Evolutionary conservation across 2,888 invertebrate species (phyloP).

Genomic region (Synergus japonicus): DNA sequence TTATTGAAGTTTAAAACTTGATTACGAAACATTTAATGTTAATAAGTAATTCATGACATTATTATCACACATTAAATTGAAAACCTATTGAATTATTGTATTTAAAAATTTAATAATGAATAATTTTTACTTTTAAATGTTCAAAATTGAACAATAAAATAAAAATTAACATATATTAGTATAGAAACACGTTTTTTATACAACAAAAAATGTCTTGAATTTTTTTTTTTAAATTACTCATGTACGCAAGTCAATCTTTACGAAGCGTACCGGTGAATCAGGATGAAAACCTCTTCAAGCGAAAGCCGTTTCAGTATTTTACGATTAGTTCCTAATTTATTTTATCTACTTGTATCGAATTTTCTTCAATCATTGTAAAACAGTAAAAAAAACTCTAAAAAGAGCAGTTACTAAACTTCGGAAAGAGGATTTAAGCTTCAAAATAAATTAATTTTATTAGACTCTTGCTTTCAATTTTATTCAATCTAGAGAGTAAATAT

Average conservation of each 20-base stretch:
- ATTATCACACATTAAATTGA: not conserved
- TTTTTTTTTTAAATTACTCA: not conserved
- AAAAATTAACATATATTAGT: too few relatives aligned
- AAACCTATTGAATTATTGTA: not conserved
- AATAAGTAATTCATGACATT: not conserved
- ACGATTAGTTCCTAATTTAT: not conserved
- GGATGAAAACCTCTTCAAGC: not conserved
- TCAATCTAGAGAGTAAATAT: too few relatives aligned
- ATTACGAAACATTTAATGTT: too few relatives aligned
- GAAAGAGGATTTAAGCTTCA: not conserved
- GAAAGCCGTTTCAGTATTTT: not conserved
- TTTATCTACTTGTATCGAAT: conserved; percentile 7
- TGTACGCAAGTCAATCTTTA: not conserved
- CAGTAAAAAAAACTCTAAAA: not conserved
- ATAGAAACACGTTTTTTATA: too few relatives aligned
- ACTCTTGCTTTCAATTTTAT: not conserved
- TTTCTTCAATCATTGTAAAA: not conserved
- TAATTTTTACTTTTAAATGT: too few relatives aligned
- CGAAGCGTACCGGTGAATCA: not conserved
- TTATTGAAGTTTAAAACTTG: too few relatives aligned
- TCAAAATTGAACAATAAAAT: too few relatives aligned
- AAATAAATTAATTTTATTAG: not conserved
- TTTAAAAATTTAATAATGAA: too few relatives aligned
- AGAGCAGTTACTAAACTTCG: not conserved
- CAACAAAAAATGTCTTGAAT: too few relatives aligned